Evolutionary conservation across 1,140 invertebrate genomes (phyloP), one percentile per base, ranked within the genome.

Genomic region (Ceratitis capitata): DNA sequence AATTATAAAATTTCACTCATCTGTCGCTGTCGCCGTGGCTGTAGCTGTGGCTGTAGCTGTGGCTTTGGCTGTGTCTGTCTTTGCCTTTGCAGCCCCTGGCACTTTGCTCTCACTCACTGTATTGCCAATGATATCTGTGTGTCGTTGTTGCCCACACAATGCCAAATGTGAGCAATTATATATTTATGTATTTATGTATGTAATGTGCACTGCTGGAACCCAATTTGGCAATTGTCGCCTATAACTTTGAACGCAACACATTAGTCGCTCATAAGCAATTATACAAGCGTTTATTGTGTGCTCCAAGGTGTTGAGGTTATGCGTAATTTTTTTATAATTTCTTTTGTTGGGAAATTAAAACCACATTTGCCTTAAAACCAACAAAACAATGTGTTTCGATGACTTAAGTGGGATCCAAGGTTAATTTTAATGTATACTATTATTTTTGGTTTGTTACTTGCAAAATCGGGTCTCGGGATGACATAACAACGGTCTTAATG

Each of bases 1-100:
- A 78, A 78, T 78, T 78, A 32, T 19, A 32, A 78, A 78, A 78
- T 78, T 78, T 78, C 69, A 78, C 69, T 78, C n/a, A n/a, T n/a
- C n/a, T n/a, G n/a, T n/a, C n/a, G n/a, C n/a, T n/a, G n/a, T n/a
- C n/a, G 69, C 69, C 10, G 3, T 19, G 69, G 69, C n/a, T n/a
- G n/a, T n/a, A n/a, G n/a, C n/a, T n/a, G n/a, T n/a, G n/a, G n/a
- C n/a, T n/a, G n/a, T n/a, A n/a, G 69, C 69, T n/a, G 3, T 19
- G 69, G 69, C n/a, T n/a, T n/a, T n/a, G n/a, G n/a, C n/a, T n/a
- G n/a, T n/a, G n/a, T n/a, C n/a, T n/a, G n/a, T n/a, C n/a, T n/a
- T n/a, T n/a, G n/a, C n/a, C n/a, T 35, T 39, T n/a, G 3, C 19
- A 39, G 69, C 69, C 69, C 45, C 45, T 78, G 69, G 39, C 69